Conservation (phyloP, 2,888 invertebrate species). For the Lottia scabra region DNA sequence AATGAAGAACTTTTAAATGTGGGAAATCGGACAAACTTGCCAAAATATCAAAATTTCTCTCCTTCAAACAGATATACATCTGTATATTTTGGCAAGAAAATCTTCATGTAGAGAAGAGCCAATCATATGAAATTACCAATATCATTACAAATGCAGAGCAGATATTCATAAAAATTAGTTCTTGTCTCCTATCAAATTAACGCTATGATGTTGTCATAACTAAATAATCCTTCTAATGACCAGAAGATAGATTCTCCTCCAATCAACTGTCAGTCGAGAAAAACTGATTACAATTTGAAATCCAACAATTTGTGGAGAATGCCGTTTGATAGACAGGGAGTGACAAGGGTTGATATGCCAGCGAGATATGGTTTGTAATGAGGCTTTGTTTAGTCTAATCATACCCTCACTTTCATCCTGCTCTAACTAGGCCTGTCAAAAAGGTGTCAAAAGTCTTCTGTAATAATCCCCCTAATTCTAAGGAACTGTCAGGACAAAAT, state of each 20-base stretch:
- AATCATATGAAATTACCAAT: too few relatives aligned
- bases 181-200: neutral
- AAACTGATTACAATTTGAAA: neutral
- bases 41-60: too few relatives aligned
- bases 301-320: neutral
- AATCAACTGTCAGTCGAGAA: neutral
- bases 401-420: slow-evolving; percentile 11
- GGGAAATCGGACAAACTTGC: too few relatives aligned
- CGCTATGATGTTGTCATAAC: neutral
- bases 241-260: neutral
- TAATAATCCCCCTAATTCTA: slow-evolving; percentile 30
- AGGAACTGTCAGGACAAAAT: neutral
- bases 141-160: too few relatives aligned
- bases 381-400: slow-evolving; percentile 31
- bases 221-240: slow-evolving; percentile 3
- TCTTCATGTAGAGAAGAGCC: too few relatives aligned
- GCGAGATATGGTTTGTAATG: slow-evolving; percentile 14
- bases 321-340: neutral
- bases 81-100: too few relatives aligned
- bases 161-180: neutral
- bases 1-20: too few relatives aligned
- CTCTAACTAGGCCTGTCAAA: slow-evolving; percentile 17
- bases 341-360: slow-evolving; percentile 14
- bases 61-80: too few relatives aligned
- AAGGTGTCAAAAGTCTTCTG: slow-evolving; percentile 26